Evolutionary conservation across 2,888 invertebrate genomes (phyloP), one percentile per base, ranked within the genome.

Genomic region (Plutella xylostella): DNA sequence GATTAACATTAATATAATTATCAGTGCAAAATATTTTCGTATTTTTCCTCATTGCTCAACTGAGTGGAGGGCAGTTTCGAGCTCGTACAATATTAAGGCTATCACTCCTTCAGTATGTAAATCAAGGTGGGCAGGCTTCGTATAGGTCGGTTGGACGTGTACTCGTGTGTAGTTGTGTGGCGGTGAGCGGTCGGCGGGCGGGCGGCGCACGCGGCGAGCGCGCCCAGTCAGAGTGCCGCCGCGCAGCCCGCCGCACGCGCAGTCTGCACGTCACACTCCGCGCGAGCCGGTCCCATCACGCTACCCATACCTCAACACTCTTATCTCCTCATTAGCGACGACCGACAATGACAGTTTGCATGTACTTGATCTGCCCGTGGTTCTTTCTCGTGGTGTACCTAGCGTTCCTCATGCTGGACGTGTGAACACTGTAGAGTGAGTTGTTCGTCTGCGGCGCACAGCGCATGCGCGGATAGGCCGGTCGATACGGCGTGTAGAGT

Each of bases 311-410:
- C 55, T 59, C 60, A 53, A 50, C 57, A 65, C 55, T 51, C 51
- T 54, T 58, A 56, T 49, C 57, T 51, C 56, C 46, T 56, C 51
- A 47, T 51, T 54, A 45, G 55, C 50, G 56, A 60, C 61, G 55
- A 60, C 51, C 55, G 63, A 80, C 64, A 61, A 85, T 85, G 83
- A 76, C 83, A 58, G 79, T 88, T 68, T 88, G 88, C 67, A 84
- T 88, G 77, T 87, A 88, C 71, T 82, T 89, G 63, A 83, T 89
- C 61, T 88, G 87, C 61, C 89, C 89, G 63, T 89, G 89, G 89
- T 80, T 89, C 65, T 79, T 88, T 66, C 85, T 89, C 66, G 86
- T 89, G 61, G 77, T 89, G 61, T 87, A 89, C 66, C 84, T 90
- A 65, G 83, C 87, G 64, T 88, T 89, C 68, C 86, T 89, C 57